These are phyloP conservation scores for Xestia c-nigrum DNA, from an alignment of 2,888 invertebrate genomes.

Conservation along the genomic window DNA sequence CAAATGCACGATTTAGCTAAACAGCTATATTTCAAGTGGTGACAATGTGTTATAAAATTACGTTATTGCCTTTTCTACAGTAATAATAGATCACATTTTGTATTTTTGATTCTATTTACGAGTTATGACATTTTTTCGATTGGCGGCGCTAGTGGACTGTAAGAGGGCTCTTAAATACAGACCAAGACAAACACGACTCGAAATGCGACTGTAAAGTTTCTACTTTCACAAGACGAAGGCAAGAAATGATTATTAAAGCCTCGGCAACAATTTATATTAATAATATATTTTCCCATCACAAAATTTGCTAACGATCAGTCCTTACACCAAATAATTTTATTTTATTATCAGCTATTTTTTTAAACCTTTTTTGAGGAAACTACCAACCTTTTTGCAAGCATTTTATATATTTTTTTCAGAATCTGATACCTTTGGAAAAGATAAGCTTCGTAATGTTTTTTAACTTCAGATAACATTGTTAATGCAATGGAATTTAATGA, in stretches of 20 bases:
- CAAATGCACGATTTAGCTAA: no score
- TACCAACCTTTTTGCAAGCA: not conserved
- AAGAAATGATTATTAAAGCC: not conserved
- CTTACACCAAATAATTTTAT: not conserved
- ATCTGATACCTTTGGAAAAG: constrained; percentile 7
- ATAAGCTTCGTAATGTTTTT: constrained; percentile 23
- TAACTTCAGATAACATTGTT: constrained; percentile 12
- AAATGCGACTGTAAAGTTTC: no score
- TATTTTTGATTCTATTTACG: no score
- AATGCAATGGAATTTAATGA: constrained; percentile 13
- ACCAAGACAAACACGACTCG: no score
- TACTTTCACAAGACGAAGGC: no score
- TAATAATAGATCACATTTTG: no score
- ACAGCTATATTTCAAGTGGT: no score
- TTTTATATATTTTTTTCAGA: not conserved
- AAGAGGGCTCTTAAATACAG: no score
- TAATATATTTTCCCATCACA: not conserved
- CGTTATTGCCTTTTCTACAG: no score
- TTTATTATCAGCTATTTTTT: not conserved
- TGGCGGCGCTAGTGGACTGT: no score
- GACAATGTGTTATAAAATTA: no score
- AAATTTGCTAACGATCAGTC: not conserved
- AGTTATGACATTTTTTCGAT: no score
- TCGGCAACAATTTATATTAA: not conserved
- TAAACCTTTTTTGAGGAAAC: not conserved